Percentiles rank a stretch among this genome's conserved stretches.
phyloP scores from a whole-genome alignment of 2,113 vertebrate species.

The Rana temporaria region DNA sequence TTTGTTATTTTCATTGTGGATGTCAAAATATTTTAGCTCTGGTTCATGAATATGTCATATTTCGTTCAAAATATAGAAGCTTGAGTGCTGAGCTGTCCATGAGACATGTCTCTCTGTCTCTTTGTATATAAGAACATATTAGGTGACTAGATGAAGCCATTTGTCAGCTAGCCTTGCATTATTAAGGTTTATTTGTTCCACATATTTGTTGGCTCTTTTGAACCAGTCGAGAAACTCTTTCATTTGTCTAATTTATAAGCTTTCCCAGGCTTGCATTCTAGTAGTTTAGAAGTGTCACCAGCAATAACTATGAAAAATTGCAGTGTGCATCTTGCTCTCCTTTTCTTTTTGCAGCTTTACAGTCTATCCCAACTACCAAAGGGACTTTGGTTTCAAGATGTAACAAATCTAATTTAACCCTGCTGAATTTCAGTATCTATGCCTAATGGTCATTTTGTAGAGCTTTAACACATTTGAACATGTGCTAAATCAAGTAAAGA shows the following conservation, averaged over 20 bases:
- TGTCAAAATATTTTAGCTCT: background rate
- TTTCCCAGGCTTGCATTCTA: constrained; percentile 65
- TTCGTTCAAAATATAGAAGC: background rate
- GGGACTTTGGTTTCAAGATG: constrained; percentile 69
- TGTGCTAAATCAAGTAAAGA: constrained; percentile 55
- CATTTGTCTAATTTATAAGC: constrained; percentile 72
- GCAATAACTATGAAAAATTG: constrained; percentile 94
- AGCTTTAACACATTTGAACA: constrained; percentile 65
- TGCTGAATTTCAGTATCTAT: constrained; percentile 71
- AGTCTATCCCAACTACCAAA: constrained; percentile 68
- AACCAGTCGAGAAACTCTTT: constrained; percentile 66
- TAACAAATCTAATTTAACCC: constrained; percentile 79
- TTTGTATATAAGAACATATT: constrained; percentile 58
- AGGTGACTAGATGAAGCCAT: constrained; percentile 61
- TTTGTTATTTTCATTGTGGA: background rate
- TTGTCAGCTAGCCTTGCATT: constrained; percentile 60
- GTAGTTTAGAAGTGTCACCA: constrained; percentile 85
- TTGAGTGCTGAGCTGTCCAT: background rate
- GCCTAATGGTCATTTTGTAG: constrained; percentile 68
- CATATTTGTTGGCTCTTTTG: constrained; percentile 62
- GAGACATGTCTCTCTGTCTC: background rate
- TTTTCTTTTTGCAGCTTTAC: constrained; percentile 63
- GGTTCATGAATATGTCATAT: background rate
- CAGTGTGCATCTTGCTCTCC: constrained; percentile 65
- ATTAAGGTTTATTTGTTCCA: constrained; percentile 64